These are phyloP conservation scores for Chelonia mydas DNA, from an alignment of 2,797 vertebrate genomes.

Conservation along the genomic window DNA sequence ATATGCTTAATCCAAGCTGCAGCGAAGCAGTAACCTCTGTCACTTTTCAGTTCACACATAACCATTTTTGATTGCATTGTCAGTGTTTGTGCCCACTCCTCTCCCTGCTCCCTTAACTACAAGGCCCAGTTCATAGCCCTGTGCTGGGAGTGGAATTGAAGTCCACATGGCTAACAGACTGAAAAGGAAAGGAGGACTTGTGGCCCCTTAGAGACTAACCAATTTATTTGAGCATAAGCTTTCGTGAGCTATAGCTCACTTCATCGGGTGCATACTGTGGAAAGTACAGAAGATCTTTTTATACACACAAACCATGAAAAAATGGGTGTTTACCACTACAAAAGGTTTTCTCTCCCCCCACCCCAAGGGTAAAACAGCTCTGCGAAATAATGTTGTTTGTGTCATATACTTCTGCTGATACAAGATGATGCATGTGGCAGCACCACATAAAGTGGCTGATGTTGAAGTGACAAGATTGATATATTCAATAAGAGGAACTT, in stretches of 20 bases:
- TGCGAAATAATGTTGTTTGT: background rate
- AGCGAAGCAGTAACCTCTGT: background rate
- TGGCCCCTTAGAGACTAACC: no score
- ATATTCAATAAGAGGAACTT: background rate
- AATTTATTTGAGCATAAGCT: no score
- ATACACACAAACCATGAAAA: no score
- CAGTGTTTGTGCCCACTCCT: rapidly evolving
- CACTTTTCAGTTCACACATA: background rate
- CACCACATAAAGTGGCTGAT: background rate
- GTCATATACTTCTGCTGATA: background rate
- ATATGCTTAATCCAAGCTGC: background rate
- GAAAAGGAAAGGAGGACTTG: background rate
- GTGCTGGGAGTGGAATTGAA: background rate
- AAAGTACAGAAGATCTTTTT: no score
- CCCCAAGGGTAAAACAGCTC: rapidly evolving
- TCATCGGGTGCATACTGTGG: no score
- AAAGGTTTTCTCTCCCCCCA: no score
- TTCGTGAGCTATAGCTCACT: no score
- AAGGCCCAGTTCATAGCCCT: background rate
- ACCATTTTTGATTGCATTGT: background rate
- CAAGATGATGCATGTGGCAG: conserved; percentile 15
- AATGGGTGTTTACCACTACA: no score
- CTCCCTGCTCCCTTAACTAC: background rate
- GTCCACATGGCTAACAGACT: background rate
- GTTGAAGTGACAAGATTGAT: background rate